Base-by-base conservation (phyloP, 2,888 invertebrate genomes). In the Acronicta aceris region DNA sequence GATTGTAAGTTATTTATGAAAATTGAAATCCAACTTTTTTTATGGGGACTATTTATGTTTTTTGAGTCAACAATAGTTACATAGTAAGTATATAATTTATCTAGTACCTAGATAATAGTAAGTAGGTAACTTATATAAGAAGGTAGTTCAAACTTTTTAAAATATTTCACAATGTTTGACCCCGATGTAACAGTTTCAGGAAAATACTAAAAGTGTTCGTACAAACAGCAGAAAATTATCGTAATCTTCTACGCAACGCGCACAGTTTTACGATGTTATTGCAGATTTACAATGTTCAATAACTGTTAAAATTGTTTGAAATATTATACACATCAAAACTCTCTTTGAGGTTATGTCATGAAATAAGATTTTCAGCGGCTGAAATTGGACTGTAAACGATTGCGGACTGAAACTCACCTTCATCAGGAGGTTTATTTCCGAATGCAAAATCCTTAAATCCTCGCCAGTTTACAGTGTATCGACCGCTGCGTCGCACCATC, bases 401-500 rank as follows among this genome's bases (percentile, higher is more conserved):
- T 49, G 49, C 54, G 40, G 40, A 60, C 61, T 68, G 59, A 68
- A 60, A 82, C 90, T 89, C 81, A 94, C 94, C 93, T 89, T 93
- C 94, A 72, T 94, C 94, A 27, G 93, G 93, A 62, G 94, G 94
- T 78, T 93, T 93, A 84, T 88, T 93, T 50, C 92, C 92, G 73
- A 92, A 86, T 46, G 92, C 83, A 77, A 92, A 92, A 74, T 95
- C 95, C 80, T 88, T 90, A 85, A 94, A 94, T 53, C 95, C 95
- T 76, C 95, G 89, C 92, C 94, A 94, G 85, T 94, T 95, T 76
- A 94, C 94, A 65, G 94, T 94, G 83, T 95, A 95, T 41, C 95
- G 91, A 74, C 95, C 95, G 85, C 94, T 93, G 77, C 94, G 92
- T 84, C 95, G 87, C 78, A 93, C 94, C 89, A 95, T 95, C 95